Evolutionary conservation across 2,888 invertebrate genomes (phyloP), one percentile per base, ranked within the genome.

Genomic region (Drosophila formosana): DNA sequence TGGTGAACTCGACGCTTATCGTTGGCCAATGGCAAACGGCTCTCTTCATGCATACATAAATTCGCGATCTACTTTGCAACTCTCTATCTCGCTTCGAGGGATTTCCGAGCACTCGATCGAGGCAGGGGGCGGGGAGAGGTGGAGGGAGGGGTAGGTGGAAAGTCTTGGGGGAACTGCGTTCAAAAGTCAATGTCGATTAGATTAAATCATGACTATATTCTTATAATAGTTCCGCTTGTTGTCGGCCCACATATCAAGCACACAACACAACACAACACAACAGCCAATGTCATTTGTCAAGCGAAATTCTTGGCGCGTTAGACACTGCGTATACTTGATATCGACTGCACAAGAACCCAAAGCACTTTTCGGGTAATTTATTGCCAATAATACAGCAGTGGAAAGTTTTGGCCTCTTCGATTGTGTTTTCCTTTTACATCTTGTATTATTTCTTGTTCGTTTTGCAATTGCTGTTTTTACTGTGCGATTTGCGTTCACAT

Each of bases 191-290:
- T 43, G 32, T 28, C 49, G 80, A 81, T 81, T 70, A 81, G 82
- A 82, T 82, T 82, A 78, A 81, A 78, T 81, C 82, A 80, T 75
- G 55, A 51, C 56, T 57, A 64, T 51, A 52, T 68, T 72, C 72
- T 78, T 62, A 62, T 52, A 64, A 71, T 52, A 28, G 26, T 68
- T 71, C 32, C 47, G 53, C 34, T 67, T 50, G 18, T 34, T 46
- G 4, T 26, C 1, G 55, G 49, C 7, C 39, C 58, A 46, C 46
- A 56, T 71, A 68, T 58, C 71, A 56, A 45, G 45, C 66, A 26
- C 51, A 23, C 18, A 34, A 34, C 32, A 34, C 34, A 34, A 11
- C 9, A 11, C 34, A 34, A 3, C 13, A 39, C 39, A 13, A 41
- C 39, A 41, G 39, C 39, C 39, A 41, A 32, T n/a, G 34, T 32